Percentiles rank a stretch among this genome's conserved stretches.
These are phyloP conservation scores for Sylvia borin DNA, from an alignment of 2,797 vertebrate species.

Conservation along the genomic window DNA sequence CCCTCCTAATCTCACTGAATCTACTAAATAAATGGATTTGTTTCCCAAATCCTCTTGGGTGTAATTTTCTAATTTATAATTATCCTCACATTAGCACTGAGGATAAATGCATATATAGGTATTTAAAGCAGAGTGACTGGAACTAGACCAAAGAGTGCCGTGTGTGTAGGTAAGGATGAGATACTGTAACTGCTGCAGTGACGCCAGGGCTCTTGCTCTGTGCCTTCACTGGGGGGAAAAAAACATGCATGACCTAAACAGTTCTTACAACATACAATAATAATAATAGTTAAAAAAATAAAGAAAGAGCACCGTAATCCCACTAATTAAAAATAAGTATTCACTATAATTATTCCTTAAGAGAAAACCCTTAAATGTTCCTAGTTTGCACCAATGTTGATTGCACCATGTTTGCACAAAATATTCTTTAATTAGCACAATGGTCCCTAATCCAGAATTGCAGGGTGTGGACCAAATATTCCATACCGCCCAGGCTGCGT, in stretches of 20 bases:
- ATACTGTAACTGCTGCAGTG: background rate
- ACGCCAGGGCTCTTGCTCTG: background rate
- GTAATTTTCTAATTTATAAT: background rate
- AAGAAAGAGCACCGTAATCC: background rate
- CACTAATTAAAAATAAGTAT: background rate
- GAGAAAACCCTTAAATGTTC: background rate
- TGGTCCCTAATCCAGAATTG: background rate
- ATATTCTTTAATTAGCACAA: background rate
- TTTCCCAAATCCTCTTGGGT: background rate
- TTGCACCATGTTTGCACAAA: background rate
- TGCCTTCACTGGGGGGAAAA: background rate
- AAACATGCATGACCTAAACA: background rate
- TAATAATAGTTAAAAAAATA: background rate
- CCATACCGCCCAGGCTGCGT: background rate
- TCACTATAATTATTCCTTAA: background rate
- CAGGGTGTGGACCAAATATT: background rate
- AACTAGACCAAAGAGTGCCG: background rate
- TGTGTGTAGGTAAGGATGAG: background rate
- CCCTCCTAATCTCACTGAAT: background rate
- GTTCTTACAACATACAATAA: background rate
- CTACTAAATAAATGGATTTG: background rate
- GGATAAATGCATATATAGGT: background rate
- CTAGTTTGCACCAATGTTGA: background rate
- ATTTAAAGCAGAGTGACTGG: background rate
- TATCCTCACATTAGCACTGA: fast-evolving